Percentiles rank a stretch among this genome's conserved stretches.
phyloP scores from a whole-genome alignment of 2,797 vertebrate species.

The Trichosurus vulpecula region DNA sequence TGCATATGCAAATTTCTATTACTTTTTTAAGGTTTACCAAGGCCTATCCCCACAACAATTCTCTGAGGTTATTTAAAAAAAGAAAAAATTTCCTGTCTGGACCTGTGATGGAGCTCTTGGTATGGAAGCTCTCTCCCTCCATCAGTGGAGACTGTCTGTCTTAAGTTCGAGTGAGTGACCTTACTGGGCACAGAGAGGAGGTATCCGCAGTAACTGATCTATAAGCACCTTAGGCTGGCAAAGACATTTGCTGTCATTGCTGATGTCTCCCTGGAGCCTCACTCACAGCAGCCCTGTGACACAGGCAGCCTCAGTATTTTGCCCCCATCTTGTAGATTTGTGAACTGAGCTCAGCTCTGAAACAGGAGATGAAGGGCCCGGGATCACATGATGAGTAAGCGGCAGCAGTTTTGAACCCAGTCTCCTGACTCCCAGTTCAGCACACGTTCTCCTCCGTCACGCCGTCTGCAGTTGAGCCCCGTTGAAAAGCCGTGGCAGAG shows the following conservation, averaged over 20 bases:
- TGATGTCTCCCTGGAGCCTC: neutral
- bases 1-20: neutral
- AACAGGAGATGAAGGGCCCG: neutral
- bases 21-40: neutral
- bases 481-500: neutral
- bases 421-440: neutral
- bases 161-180: neutral
- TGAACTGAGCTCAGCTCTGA: neutral
- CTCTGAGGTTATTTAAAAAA: neutral
- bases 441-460: too few relatives aligned
- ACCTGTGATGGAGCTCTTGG: neutral
- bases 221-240: too few relatives aligned
- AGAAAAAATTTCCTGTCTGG: neutral
- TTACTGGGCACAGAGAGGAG: neutral
- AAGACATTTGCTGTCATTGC: neutral
- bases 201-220: neutral
- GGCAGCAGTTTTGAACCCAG: neutral
- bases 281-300: neutral
- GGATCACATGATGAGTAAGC: neutral
- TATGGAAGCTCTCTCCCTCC: neutral
- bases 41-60: neutral
- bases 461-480: neutral
- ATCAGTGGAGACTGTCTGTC: neutral
- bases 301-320: neutral
- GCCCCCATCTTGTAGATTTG: neutral